Conservation (phyloP, 2,888 invertebrate genomes). For the Chrysina gloriosa region DNA sequence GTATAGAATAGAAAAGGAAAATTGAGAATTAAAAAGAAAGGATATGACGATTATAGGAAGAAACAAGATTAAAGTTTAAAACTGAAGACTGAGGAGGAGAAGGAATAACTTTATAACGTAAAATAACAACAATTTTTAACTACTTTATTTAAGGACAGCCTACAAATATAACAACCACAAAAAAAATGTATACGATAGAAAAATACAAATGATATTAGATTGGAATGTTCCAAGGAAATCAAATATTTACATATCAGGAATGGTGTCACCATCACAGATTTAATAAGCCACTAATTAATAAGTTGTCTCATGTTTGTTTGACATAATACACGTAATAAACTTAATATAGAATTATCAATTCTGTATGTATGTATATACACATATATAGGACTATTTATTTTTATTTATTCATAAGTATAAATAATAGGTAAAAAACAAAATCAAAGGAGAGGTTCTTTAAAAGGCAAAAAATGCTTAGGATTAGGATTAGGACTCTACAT, state of each 20-base stretch:
- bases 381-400: not conserved
- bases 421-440: too few relatives aligned
- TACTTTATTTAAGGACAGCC: constrained; percentile 1
- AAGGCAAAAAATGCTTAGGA: too few relatives aligned
- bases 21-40: too few relatives aligned
- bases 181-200: constrained; percentile 36
- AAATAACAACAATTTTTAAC: not conserved
- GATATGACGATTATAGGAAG: too few relatives aligned
- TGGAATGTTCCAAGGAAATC: constrained; percentile 16
- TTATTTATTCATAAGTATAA: too few relatives aligned
- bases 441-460: too few relatives aligned
- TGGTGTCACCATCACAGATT: constrained; percentile 33
- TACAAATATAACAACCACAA: constrained; percentile 30
- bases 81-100: too few relatives aligned
- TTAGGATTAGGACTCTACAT: too few relatives aligned
- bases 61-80: too few relatives aligned
- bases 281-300: constrained; percentile 19
- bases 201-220: constrained; percentile 20
- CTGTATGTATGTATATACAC: not conserved
- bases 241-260: constrained; percentile 33
- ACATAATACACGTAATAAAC: not conserved
- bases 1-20: too few relatives aligned
- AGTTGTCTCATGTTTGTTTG: constrained; percentile 5
- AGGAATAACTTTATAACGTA: not conserved
- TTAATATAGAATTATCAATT: not conserved